phyloP scores from a whole-genome alignment of 2,113 vertebrate genomes.

The Muntiacus muntjak region DNA sequence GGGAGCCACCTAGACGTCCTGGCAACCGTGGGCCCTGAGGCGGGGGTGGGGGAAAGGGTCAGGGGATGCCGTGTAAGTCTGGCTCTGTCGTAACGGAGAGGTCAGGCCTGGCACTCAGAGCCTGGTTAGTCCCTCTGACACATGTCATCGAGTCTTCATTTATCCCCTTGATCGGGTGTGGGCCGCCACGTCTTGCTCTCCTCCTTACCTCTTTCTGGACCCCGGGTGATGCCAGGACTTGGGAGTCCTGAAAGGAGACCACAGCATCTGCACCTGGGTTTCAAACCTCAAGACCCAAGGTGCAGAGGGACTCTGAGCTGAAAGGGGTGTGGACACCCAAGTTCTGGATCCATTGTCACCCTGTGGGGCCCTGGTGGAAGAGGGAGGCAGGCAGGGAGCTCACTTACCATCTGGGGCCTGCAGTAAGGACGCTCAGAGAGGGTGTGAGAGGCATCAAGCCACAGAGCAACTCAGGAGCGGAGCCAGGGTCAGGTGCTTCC shows the following conservation, averaged over 20 bases:
- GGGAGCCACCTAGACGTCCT: slow-evolving; percentile 11
- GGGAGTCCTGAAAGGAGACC: background rate
- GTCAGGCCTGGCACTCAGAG: background rate
- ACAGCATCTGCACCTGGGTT: background rate
- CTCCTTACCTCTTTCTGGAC: background rate
- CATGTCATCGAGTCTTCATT: background rate
- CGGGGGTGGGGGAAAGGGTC: background rate
- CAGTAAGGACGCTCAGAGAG: background rate
- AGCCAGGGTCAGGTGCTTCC: background rate
- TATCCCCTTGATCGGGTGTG: background rate
- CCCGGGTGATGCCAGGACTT: background rate
- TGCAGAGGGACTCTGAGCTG: background rate
- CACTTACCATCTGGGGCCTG: background rate
- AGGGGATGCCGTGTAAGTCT: background rate
- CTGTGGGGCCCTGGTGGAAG: background rate
- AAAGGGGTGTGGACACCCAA: background rate
- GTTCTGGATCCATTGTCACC: background rate
- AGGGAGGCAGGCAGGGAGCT: background rate
- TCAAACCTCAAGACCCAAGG: background rate
- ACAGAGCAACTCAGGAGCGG: background rate
- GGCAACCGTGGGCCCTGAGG: background rate
- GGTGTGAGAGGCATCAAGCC: background rate
- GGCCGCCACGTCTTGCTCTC: background rate
- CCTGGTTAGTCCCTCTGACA: background rate
- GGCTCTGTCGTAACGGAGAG: background rate